Evolutionary conservation across 1,140 invertebrate genomes (phyloP), one percentile per base, ranked within the genome.

Genomic region (Brachionus manjavacas): DNA sequence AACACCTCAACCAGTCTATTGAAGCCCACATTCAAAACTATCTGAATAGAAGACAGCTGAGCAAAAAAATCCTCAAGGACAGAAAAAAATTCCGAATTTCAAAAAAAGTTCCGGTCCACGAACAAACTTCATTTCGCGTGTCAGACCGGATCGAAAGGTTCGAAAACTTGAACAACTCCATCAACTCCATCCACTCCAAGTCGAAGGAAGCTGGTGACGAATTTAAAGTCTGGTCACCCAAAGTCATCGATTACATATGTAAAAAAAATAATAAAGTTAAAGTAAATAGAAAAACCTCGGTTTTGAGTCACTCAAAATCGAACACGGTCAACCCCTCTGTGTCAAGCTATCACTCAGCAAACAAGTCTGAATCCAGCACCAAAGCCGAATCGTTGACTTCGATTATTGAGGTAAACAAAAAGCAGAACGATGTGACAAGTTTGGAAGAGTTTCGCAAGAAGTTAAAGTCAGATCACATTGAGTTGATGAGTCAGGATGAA

Each of bases 161-260:
- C 35, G 68, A 72, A 72, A 72, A 72, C 23, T 11, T 72, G 0
- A 72, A 72, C 35, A 35, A 72, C 1, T 72, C 68, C 12, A 41
- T 41, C 16, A 39, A 41, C 39, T 20, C 35, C 6, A 41, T 16
- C 7, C n/a, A 16, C 41, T 72, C 28, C 20, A 41, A n/a, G 35
- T 2, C 9, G 4, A 72, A 72, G 16, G 31, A 72, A 7, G 16
- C 7, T 35, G 31, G 39, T 20, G 68, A 72, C 39, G 35, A 72
- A n/a, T 72, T 72, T 72, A 72, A 72, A 41, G 68, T 72, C 16
- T 72, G 68, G 68, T 72, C 68, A 16, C 68, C 68, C 14, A 72
- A 72, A 72, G 68, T 72, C 28, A 72, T 72, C 20, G 68, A 72
- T 72, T 72, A 72, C 35, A 72, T 72, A 20, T 72, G 68, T 11